Percentiles rank a stretch among this genome's conserved stretches.
Evolutionary conservation across 2,888 invertebrate species (phyloP).

Genomic region (Abrostola tripartita): DNA sequence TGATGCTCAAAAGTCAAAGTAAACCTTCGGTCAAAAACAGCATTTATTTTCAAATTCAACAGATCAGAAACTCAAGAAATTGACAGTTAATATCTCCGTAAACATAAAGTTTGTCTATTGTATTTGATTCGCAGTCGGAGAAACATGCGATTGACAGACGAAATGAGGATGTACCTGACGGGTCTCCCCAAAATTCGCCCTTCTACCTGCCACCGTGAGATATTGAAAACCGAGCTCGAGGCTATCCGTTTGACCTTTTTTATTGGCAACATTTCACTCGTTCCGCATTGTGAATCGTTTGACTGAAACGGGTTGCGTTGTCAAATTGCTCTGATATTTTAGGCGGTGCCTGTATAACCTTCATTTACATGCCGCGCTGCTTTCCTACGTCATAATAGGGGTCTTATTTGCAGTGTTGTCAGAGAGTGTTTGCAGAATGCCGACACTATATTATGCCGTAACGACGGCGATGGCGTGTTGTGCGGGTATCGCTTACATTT

Average conservation of each 20-base stretch:
- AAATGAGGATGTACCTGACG: slow-evolving; percentile 79
- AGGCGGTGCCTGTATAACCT: slow-evolving; percentile 70
- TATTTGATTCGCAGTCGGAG: slow-evolving; percentile 59
- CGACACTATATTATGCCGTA: slow-evolving; percentile 49
- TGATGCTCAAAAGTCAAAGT: too few species aligned
- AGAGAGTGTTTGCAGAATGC: slow-evolving; percentile 50
- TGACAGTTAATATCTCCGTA: slow-evolving; percentile 14
- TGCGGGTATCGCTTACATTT: slow-evolving; percentile 19
- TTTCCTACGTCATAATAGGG: slow-evolving; percentile 68
- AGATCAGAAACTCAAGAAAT: background rate
- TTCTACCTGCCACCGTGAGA: slow-evolving; percentile 75
- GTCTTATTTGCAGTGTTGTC: slow-evolving; percentile 63
- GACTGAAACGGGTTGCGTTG: slow-evolving; percentile 79
- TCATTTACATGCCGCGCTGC: slow-evolving; percentile 71
- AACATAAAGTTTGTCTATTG: slow-evolving; percentile 20
- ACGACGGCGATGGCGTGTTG: slow-evolving; percentile 35
- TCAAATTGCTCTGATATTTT: slow-evolving; percentile 82
- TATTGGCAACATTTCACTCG: slow-evolving; percentile 85
- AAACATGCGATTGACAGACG: slow-evolving; percentile 75
- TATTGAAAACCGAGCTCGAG: slow-evolving; percentile 82
- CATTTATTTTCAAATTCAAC: background rate
- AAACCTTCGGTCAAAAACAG: too few species aligned
- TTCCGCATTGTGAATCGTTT: slow-evolving; percentile 80
- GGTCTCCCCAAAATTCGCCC: slow-evolving; percentile 66
- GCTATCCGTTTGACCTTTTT: slow-evolving; percentile 84